Conservation (phyloP, 2,113 vertebrate genomes). For the Eleginops maclovinus region DNA sequence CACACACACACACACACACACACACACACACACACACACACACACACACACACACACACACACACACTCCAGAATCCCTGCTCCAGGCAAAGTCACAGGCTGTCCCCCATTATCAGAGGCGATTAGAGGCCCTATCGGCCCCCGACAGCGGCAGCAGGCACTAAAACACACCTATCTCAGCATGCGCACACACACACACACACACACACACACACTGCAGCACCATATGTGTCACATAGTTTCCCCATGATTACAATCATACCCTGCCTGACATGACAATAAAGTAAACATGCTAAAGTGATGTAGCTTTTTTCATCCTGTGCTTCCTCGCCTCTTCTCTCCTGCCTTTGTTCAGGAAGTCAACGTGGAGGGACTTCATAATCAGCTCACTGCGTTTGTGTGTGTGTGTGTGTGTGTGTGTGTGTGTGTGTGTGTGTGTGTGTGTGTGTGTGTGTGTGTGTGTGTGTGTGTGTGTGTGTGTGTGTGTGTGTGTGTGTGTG, state of each 20-base stretch:
- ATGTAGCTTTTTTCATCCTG: not conserved
- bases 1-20: not conserved
- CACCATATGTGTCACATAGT: conserved; percentile 7
- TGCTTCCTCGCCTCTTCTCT: not conserved
- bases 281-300: conserved; percentile 4
- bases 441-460: not conserved
- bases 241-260: not conserved
- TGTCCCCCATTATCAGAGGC: conserved; percentile 48
- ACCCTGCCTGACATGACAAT: not conserved
- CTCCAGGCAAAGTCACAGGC: conserved; percentile 48
- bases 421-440: not conserved
- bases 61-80: conserved; percentile 10
- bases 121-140: conserved; percentile 48
- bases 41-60: not conserved
- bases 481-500: conserved; percentile 20
- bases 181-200: conserved; percentile 17
- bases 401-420: too few species aligned
- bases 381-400: too few species aligned
- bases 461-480: conserved; percentile 8
- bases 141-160: conserved; percentile 34
- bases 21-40: not conserved
- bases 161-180: conserved; percentile 32
- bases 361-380: too few species aligned
- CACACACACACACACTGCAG: not conserved
- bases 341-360: conserved; percentile 8